Percentiles rank a stretch among this genome's conserved stretches.
These are phyloP conservation scores for Peromyscus attwateri DNA, from an alignment of 2,797 vertebrate species.

Conservation along the genomic window DNA sequence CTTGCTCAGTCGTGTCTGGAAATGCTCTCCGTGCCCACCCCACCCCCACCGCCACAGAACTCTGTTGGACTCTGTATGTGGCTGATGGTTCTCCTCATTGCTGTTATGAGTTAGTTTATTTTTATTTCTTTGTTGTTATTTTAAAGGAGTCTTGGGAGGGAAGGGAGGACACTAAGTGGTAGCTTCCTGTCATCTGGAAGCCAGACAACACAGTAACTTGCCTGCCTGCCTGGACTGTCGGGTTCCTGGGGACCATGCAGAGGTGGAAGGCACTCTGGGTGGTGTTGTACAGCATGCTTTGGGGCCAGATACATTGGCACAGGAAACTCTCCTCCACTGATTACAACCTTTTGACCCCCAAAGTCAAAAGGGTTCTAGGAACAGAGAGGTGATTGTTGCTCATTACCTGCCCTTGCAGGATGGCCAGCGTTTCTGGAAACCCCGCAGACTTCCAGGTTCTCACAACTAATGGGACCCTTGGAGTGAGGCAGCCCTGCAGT, in stretches of 20 bases:
- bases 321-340: neutral
- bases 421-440: neutral
- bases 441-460: neutral
- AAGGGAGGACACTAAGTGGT: neutral
- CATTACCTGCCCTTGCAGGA: neutral
- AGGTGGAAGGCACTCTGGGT: neutral
- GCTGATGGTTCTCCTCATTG: neutral
- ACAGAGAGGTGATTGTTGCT: neutral
- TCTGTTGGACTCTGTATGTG: slow-evolving; percentile 6
- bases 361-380: neutral
- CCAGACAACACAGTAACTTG: neutral
- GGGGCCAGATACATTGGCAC: neutral
- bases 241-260: neutral
- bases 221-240: neutral
- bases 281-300: too few species aligned
- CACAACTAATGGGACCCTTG: neutral
- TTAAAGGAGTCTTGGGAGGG: neutral
- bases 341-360: neutral
- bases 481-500: accelerated
- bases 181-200: neutral
- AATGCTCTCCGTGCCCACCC: neutral
- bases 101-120: slow-evolving; percentile 5
- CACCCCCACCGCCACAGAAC: neutral
- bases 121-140: slow-evolving; percentile 46
- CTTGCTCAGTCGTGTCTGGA: neutral